Percentiles rank a stretch among this genome's conserved stretches.
These are phyloP conservation scores for Hippasteria phrygiana DNA, from an alignment of 53 echinoderm and acorn worm species.

Conservation along the genomic window DNA sequence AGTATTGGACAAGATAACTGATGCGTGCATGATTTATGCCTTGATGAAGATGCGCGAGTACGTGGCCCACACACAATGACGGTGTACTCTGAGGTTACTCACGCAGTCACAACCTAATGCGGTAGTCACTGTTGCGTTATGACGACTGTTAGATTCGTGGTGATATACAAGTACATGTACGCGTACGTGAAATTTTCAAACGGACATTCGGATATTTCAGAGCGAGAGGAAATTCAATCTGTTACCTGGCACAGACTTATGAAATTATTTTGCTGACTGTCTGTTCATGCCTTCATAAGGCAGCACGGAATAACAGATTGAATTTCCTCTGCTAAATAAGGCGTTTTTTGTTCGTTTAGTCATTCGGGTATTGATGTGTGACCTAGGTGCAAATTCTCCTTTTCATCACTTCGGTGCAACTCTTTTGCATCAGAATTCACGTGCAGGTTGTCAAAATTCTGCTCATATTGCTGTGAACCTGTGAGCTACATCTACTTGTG, in stretches of 20 bases:
- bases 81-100: not conserved
- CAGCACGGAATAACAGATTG: not conserved
- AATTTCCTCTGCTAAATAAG: not conserved
- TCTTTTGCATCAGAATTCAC: not conserved
- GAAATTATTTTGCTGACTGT: not conserved
- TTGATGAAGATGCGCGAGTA: conserved; percentile 4
- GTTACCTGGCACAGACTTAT: not conserved
- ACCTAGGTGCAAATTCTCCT: not conserved
- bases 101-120: not conserved
- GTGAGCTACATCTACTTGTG: not conserved
- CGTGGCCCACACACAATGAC: not conserved
- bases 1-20: not conserved
- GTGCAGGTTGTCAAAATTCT: too few relatives aligned
- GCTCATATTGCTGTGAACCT: too few relatives aligned
- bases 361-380: not conserved
- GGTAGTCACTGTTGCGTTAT: not conserved
- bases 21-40: conserved; percentile 15
- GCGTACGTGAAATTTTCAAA: not conserved
- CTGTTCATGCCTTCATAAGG: not conserved
- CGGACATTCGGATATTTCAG: not conserved
- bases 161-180: not conserved
- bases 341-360: conserved; percentile 3
- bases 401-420: not conserved
- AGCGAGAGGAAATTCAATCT: not conserved
- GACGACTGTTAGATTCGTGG: not conserved